phyloP scores from a whole-genome alignment of 2,797 vertebrate species.

The Poecilia wingei region DNA sequence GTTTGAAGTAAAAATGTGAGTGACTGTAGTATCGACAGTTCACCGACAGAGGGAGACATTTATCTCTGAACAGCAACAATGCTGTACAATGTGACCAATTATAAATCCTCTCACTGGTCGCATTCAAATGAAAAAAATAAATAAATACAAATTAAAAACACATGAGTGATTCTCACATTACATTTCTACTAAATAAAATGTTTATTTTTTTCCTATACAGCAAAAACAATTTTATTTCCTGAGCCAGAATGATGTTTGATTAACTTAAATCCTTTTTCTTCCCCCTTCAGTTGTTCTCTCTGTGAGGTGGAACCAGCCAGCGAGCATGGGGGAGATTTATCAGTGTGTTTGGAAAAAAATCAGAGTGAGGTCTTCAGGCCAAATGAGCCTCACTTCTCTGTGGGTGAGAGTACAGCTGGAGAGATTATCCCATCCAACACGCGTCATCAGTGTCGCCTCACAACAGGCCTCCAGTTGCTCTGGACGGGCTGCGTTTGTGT shows the following conservation, averaged over 20 bases:
- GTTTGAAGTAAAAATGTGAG: neutral
- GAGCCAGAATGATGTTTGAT: neutral
- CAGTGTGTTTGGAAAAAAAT: constrained; percentile 43
- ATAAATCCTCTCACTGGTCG: constrained; percentile 16
- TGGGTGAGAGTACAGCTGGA: constrained; percentile 71
- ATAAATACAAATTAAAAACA: neutral
- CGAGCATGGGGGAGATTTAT: constrained; percentile 24
- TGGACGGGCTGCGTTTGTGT: constrained; percentile 45
- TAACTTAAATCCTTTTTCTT: neutral
- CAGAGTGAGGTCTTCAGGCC: constrained; percentile 40
- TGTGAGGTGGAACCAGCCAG: constrained; percentile 2
- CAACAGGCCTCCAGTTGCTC: constrained; percentile 66
- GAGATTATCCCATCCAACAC: constrained; percentile 77
- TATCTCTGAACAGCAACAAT: neutral
- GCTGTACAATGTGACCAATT: constrained; percentile 3
- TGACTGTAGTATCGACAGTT: neutral
- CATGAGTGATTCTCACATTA: constrained; percentile 10
- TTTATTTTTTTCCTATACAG: neutral
- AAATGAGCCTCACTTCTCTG: constrained; percentile 64
- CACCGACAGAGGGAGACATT: constrained; percentile 62
- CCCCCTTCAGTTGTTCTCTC: neutral
- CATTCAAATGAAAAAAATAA: neutral
- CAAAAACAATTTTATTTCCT: neutral
- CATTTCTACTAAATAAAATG: neutral
- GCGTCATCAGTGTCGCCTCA: constrained; percentile 75